Base-by-base conservation (phyloP, 2,888 invertebrate species). In the Priocnemis perturbator region DNA sequence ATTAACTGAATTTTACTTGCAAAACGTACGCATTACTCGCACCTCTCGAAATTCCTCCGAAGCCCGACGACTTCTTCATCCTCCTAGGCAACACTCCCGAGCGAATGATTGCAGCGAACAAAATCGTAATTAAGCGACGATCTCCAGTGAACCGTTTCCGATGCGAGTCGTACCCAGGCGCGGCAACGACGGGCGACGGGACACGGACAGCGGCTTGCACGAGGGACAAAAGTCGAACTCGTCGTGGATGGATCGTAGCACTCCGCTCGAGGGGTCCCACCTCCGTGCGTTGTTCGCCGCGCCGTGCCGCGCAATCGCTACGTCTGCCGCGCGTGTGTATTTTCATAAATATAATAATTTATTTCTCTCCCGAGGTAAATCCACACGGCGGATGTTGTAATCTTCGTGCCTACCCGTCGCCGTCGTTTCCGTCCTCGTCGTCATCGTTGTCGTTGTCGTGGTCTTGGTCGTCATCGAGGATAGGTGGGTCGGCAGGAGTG, bases 331-430 rank as follows among this genome's bases (percentile, higher is more conserved):
- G 30, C 60, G 47, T 69, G 69, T 76, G 76, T 80, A 78, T 81
- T 79, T 81, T 76, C 79, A 81, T 76, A 81, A 83, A 79, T 81
- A 84, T 78, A 83, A 83, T 83, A 84, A 83, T 84, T 84, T 83
- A 78, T 81, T 76, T 76, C 73, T 37, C 74, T 67, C 74, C 65
- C 56, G 66, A 66, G 79, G 79, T 80, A 79, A 78, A 81, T 74
- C 77, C 75, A 77, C 73, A 69, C 72, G 64, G 67, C 59, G 62
- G 74, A 84, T 83, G 83, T 83, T 82, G 82, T 75, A 83, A 83
- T 84, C 82, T 76, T 60, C 73, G 52, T 45, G 74, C 37, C 37
- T 11, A 52, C 37, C 71, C 65, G 58, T 47, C 58, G n/a, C n/a
- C 45, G 61, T 55, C 45, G 3, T n/a, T 14, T 60, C 69, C 78